Conservation (phyloP, 2,113 vertebrate genomes). For the Passer domesticus region DNA sequence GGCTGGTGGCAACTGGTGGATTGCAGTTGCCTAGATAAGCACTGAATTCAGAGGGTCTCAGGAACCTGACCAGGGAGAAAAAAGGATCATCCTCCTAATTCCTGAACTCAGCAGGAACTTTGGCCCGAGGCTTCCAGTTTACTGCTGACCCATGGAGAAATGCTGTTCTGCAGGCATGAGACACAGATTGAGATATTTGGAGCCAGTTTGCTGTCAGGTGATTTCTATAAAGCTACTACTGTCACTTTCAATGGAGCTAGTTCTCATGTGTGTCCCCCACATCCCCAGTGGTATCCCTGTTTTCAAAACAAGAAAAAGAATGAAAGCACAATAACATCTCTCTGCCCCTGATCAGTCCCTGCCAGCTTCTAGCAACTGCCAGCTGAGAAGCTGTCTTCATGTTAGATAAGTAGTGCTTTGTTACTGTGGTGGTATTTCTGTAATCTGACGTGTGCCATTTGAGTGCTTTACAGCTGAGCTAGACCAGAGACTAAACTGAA, state of each 20-base stretch:
- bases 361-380: background rate
- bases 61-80: background rate
- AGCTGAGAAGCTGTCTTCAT: background rate
- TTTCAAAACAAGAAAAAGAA: conserved; percentile 9
- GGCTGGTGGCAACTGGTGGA: background rate
- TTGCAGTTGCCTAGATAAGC: background rate
- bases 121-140: background rate
- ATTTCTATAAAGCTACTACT: background rate
- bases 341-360: background rate
- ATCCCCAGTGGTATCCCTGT: background rate
- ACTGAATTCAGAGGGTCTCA: background rate
- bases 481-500: background rate
- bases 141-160: background rate
- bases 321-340: background rate
- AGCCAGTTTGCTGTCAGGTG: background rate
- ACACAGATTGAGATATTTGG: background rate
- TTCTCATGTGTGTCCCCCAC: rapidly evolving
- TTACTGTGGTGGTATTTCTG: background rate
- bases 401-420: conserved; percentile 11
- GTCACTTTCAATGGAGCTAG: background rate
- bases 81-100: background rate
- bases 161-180: background rate
- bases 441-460: background rate
- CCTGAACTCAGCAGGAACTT: background rate
- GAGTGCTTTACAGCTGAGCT: background rate